These are phyloP conservation scores for Apamea sordens DNA, from an alignment of 2,888 invertebrate genomes.

Conservation along the genomic window DNA sequence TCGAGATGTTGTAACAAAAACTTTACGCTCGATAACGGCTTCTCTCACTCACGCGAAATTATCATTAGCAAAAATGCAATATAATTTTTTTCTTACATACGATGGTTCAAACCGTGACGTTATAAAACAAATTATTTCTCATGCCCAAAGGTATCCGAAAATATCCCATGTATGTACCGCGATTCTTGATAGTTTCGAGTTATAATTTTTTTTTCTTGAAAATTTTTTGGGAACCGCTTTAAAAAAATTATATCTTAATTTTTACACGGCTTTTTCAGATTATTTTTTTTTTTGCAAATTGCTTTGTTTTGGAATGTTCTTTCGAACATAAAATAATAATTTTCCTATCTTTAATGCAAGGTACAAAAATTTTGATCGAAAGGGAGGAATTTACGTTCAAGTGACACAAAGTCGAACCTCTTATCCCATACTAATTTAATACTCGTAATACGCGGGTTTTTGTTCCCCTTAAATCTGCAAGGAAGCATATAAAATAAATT, in stretches of 20 bases:
- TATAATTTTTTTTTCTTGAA: too few species aligned
- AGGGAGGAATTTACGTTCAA: not conserved
- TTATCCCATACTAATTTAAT: conserved; percentile 48
- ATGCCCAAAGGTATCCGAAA: too few species aligned
- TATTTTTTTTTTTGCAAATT: not conserved
- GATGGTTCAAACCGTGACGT: too few species aligned
- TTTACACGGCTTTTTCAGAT: too few species aligned
- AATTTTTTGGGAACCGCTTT: too few species aligned
- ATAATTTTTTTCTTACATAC: not conserved
- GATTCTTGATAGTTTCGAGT: too few species aligned
- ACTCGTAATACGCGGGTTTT: conserved; percentile 37
- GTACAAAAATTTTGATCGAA: not conserved
- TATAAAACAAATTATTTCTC: too few species aligned
- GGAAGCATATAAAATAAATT: conserved; percentile 59
- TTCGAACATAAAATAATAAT: not conserved
- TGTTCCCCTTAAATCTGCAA: conserved; percentile 45
- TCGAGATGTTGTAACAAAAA: not conserved
- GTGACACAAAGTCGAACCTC: not conserved
- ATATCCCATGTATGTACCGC: too few species aligned
- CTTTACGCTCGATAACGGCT: too few species aligned
- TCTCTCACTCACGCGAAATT: not conserved
- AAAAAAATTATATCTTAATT: too few species aligned
- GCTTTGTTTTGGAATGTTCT: not conserved
- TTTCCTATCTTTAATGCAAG: not conserved
- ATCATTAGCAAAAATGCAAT: not conserved